phyloP scores from a whole-genome alignment of 2,888 invertebrate genomes.

The Xylocampa areola region DNA sequence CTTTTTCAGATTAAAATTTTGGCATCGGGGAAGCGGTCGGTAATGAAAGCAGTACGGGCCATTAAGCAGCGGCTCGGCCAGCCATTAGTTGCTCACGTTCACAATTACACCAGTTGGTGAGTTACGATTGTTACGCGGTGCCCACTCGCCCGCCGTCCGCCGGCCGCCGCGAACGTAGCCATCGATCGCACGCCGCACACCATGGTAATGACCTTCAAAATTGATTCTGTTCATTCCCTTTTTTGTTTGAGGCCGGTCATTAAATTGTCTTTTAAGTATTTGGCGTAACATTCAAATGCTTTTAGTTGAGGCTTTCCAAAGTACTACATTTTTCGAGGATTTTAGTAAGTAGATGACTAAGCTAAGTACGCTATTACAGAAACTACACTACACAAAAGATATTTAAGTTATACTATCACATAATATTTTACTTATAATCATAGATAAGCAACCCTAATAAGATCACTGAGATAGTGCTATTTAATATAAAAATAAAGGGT shows the following conservation, averaged over 20 bases:
- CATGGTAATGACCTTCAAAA: constrained; percentile 54
- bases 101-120: constrained; percentile 80
- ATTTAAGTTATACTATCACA: too few relatives aligned
- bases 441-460: constrained; percentile 11
- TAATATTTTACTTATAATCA: neutral
- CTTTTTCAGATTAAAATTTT: constrained; percentile 82
- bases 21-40: constrained; percentile 73
- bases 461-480: neutral
- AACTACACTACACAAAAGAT: neutral
- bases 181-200: constrained; percentile 51
- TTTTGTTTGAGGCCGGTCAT: constrained; percentile 10
- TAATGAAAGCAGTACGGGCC: constrained; percentile 82
- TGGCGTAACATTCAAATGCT: constrained; percentile 5
- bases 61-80: constrained; percentile 73
- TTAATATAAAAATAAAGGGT: too few relatives aligned
- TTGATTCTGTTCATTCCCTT: constrained; percentile 20
- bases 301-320: neutral
- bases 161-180: constrained; percentile 24
- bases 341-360: neutral
- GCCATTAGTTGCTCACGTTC: constrained; percentile 80
- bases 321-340: neutral
- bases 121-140: constrained; percentile 71
- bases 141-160: constrained; percentile 48
- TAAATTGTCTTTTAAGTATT: constrained; percentile 13
- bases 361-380: too few relatives aligned